phyloP scores from a whole-genome alignment of 2,888 invertebrate genomes.

The Alloplasta piceator region DNA sequence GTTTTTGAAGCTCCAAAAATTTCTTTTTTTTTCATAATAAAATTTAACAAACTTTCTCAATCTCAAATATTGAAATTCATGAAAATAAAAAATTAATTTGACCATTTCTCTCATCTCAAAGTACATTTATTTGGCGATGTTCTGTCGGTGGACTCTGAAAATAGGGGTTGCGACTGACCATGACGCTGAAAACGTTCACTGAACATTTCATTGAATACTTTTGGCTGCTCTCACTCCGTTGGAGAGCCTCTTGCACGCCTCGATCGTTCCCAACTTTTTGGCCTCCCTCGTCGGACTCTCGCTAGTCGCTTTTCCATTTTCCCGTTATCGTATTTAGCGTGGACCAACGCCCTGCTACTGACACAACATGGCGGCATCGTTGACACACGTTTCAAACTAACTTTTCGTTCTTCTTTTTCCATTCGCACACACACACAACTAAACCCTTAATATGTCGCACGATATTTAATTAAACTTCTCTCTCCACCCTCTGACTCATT shows the following conservation, averaged over 20 bases:
- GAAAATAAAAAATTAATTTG: not conserved
- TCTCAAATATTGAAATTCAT: not conserved
- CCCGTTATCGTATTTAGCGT: constrained; percentile 12
- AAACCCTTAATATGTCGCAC: constrained; percentile 76
- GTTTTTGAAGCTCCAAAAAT: not conserved
- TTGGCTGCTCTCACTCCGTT: constrained; percentile 26
- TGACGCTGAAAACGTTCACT: constrained; percentile 63
- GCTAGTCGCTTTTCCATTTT: constrained; percentile 10
- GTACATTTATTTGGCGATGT: not conserved
- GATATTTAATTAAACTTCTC: constrained; percentile 80
- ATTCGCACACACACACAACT: constrained; percentile 47
- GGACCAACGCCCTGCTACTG: constrained; percentile 30
- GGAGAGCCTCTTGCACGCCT: constrained; percentile 50
- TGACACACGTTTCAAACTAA: constrained; percentile 47
- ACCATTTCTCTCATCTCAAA: no score
- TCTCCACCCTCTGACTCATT: constrained; percentile 51
- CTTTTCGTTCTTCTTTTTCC: constrained; percentile 36
- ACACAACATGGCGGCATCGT: constrained; percentile 26
- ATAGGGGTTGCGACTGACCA: constrained; percentile 33
- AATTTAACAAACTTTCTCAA: not conserved
- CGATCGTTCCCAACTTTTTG: constrained; percentile 69
- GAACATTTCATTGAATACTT: constrained; percentile 13
- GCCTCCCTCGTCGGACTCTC: constrained; percentile 15
- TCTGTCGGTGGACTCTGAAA: not conserved
- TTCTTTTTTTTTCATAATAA: not conserved